These are phyloP conservation scores for Linnaemya vulpina DNA, from an alignment of 2,888 invertebrate species.

Conservation along the genomic window DNA sequence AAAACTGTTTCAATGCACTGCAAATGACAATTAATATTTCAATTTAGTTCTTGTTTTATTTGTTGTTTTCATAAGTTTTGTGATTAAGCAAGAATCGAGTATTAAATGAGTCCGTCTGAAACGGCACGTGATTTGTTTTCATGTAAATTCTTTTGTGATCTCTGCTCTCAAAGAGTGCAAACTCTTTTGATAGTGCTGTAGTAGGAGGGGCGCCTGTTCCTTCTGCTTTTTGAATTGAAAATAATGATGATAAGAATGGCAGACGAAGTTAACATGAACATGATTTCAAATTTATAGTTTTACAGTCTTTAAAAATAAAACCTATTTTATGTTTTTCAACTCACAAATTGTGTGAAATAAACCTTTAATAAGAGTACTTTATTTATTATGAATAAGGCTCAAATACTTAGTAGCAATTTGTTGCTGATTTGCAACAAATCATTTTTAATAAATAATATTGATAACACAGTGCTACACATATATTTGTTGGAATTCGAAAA, in stretches of 20 bases:
- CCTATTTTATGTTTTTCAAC: not conserved
- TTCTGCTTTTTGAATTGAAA: not conserved
- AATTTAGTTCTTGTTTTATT: not conserved
- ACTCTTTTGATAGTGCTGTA: conserved; percentile 14
- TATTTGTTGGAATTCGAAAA: too few species aligned
- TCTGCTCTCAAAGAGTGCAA: conserved; percentile 32
- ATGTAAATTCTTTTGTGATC: not conserved
- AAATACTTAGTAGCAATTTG: too few species aligned
- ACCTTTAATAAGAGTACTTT: too few species aligned
- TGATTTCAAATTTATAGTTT: too few species aligned
- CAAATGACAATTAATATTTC: not conserved
- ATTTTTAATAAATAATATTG: too few species aligned
- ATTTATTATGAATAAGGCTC: too few species aligned
- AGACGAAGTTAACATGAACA: not conserved
- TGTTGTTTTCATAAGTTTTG: not conserved
- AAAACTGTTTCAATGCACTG: conserved; percentile 26
- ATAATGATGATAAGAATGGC: conserved; percentile 18
- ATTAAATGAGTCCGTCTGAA: conserved; percentile 1
- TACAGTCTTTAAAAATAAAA: too few species aligned
- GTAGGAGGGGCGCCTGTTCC: not conserved
- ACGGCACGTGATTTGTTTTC: conserved; percentile 50
- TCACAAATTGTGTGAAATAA: too few species aligned
- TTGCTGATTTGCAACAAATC: not conserved
- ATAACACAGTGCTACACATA: too few species aligned
- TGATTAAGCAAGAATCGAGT: conserved; percentile 24